Evolutionary conservation across 2,797 vertebrate genomes (phyloP).

Genomic region (Tachyglossus aculeatus): DNA sequence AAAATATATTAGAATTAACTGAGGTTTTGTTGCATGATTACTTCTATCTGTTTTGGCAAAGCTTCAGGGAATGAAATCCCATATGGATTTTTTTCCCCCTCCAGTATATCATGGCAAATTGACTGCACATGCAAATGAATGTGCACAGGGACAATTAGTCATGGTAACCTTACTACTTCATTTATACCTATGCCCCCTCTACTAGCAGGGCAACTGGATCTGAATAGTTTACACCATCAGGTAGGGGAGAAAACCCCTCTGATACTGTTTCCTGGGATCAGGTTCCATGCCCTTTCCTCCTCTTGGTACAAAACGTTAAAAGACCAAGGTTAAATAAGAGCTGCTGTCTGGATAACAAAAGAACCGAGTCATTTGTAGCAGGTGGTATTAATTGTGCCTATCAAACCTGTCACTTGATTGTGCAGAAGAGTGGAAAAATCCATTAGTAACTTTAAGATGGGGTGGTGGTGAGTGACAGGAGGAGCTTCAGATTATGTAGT

Average conservation of each 20-base stretch:
- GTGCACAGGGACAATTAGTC: neutral
- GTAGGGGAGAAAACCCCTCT: slow-evolving; percentile 3
- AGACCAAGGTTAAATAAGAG: slow-evolving; percentile 22
- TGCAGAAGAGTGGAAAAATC: slow-evolving; percentile 62
- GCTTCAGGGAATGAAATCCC: slow-evolving; percentile 9
- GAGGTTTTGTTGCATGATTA: neutral
- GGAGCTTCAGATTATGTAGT: slow-evolving; percentile 17
- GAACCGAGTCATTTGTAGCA: slow-evolving; percentile 51
- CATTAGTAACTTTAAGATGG: slow-evolving; percentile 51
- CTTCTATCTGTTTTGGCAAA: slow-evolving; percentile 13
- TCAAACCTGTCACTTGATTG: slow-evolving; percentile 45
- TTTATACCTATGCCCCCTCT: neutral
- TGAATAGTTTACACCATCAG: neutral
- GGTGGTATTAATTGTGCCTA: slow-evolving; percentile 58
- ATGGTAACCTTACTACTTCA: neutral
- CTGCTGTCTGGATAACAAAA: slow-evolving; percentile 26
- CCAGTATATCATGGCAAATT: slow-evolving; percentile 1
- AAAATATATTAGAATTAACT: neutral
- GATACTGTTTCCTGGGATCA: slow-evolving; percentile 1
- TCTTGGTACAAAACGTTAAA: slow-evolving; percentile 34
- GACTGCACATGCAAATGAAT: slow-evolving; percentile 3
- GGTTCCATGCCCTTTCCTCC: neutral
- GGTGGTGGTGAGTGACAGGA: slow-evolving; percentile 29
- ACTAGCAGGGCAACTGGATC: neutral
- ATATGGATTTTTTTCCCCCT: slow-evolving; percentile 17